A percentile compares a stretch with the other conserved stretches of the same genome.
phyloP scores from a whole-genome alignment of 2,797 vertebrate species.

The Notamacropus eugenii region DNA sequence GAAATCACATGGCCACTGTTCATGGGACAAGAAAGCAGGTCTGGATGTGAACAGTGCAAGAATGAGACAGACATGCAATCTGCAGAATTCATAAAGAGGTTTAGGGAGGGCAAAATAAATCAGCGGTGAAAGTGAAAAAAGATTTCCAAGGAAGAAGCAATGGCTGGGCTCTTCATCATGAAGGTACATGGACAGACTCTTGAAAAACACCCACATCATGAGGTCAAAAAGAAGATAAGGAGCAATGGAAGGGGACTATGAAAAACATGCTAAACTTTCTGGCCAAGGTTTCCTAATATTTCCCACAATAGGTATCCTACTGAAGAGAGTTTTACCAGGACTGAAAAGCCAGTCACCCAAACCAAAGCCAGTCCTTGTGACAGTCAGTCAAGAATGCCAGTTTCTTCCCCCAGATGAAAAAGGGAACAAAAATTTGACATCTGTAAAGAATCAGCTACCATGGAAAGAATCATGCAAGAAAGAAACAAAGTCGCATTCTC shows the following conservation, averaged over 20 bases:
- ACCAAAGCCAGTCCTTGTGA: conserved; percentile 58
- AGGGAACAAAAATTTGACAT: conserved; percentile 56
- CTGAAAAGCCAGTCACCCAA: conserved; percentile 32
- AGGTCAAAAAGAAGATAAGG: not conserved
- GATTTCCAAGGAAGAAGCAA: not conserved
- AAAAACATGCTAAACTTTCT: not conserved
- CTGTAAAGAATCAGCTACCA: conserved; percentile 42
- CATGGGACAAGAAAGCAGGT: not conserved
- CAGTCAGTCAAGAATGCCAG: conserved; percentile 56
- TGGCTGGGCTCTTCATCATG: not conserved
- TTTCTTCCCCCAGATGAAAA: conserved; percentile 60
- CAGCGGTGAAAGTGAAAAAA: not conserved
- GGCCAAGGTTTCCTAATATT: not conserved
- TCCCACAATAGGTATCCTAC: conserved; percentile 49
- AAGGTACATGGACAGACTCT: not conserved
- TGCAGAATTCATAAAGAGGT: not conserved
- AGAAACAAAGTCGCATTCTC: conserved; percentile 7
- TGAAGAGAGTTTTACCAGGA: conserved; percentile 21
- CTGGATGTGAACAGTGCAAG: not conserved
- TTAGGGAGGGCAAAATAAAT: not conserved
- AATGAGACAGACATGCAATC: not conserved
- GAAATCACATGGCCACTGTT: not conserved
- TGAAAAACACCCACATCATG: not conserved
- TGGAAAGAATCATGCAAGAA: conserved; percentile 59
- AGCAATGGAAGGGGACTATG: not conserved